These are phyloP conservation scores for Labeo catla DNA, from an alignment of 2,113 vertebrate species.

Conservation along the genomic window DNA sequence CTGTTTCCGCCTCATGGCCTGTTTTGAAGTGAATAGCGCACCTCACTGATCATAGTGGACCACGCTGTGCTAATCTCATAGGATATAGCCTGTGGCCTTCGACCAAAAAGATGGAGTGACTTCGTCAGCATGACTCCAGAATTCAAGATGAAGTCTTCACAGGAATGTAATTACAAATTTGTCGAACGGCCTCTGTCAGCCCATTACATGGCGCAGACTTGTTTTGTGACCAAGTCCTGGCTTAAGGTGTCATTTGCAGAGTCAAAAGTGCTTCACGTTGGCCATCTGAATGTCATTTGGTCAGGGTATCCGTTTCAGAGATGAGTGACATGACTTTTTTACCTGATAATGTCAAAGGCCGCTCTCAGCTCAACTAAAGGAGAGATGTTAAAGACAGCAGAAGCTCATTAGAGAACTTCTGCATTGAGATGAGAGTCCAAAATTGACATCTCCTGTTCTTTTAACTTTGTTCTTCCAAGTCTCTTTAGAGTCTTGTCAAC, in stretches of 20 bases:
- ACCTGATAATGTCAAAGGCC: slow-evolving; percentile 66
- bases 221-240: neutral
- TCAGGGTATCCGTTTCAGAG: slow-evolving; percentile 63
- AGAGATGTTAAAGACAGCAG: slow-evolving; percentile 17
- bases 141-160: slow-evolving; percentile 17
- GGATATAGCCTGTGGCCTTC: slow-evolving; percentile 27
- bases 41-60: slow-evolving; percentile 11
- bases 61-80: slow-evolving; percentile 17
- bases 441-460: neutral
- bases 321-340: slow-evolving; percentile 67
- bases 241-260: neutral
- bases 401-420: slow-evolving; percentile 28
- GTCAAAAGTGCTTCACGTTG: neutral
- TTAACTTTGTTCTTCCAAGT: slow-evolving; percentile 3
- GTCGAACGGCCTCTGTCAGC: neutral
- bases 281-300: slow-evolving; percentile 26
- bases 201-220: neutral
- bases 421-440: neutral
- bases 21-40: slow-evolving; percentile 35
- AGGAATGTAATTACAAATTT: slow-evolving; percentile 35
- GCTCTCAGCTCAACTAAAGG: neutral
- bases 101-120: slow-evolving; percentile 1
- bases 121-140: slow-evolving; percentile 11
- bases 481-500: neutral
- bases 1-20: neutral